Conservation (phyloP, 2,888 invertebrate species). For the Cancer borealis region DNA sequence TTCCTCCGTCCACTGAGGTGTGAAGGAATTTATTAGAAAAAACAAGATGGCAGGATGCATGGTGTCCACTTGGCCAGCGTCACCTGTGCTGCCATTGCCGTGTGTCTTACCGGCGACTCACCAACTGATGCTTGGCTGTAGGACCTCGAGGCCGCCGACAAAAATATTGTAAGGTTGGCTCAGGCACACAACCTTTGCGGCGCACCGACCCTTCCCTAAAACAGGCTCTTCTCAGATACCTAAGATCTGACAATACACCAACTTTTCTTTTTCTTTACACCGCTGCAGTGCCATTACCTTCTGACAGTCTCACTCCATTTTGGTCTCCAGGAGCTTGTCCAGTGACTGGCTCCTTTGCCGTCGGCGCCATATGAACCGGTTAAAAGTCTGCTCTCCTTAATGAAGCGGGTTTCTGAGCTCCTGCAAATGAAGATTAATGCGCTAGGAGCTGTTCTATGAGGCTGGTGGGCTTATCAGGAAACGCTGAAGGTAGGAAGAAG, state of each 20-base stretch:
- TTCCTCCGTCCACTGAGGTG: not conserved
- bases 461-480: conserved; percentile 48
- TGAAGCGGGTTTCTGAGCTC: conserved; percentile 47
- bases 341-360: not conserved
- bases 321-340: not conserved
- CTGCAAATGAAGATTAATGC: conserved; percentile 58
- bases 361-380: conserved; percentile 2
- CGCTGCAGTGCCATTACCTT: not conserved
- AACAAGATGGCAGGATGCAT: not conserved
- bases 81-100: not conserved
- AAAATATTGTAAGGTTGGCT: not conserved
- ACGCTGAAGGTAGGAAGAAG: conserved; percentile 24
- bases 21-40: not conserved
- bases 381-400: conserved; percentile 48
- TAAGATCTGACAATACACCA: not conserved
- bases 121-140: not conserved
- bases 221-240: not conserved
- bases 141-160: not conserved
- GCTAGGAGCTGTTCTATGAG: conserved; percentile 24
- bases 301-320: conserved; percentile 7
- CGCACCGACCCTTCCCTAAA: not conserved
- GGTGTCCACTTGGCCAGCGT: not conserved
- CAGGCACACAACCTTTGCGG: not conserved
- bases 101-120: not conserved
- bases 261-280: not conserved